These are phyloP conservation scores for Macquaria ambigua DNA, from an alignment of 2,113 vertebrate genomes.

Conservation along the genomic window DNA sequence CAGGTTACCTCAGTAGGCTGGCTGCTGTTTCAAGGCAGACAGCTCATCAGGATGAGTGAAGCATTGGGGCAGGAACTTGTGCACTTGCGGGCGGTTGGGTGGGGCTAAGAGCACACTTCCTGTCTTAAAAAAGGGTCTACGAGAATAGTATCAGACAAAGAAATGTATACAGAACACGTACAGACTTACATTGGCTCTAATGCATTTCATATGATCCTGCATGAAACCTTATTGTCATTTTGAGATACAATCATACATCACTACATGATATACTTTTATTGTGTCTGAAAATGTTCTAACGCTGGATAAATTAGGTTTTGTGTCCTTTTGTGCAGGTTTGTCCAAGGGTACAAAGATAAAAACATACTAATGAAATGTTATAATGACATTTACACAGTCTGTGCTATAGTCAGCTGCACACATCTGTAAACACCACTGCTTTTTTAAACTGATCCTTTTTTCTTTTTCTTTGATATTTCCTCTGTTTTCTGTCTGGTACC, in stretches of 20 bases:
- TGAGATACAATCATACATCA: neutral
- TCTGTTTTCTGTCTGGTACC: slow-evolving; percentile 1
- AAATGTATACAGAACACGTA: neutral
- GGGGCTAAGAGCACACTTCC: slow-evolving; percentile 22
- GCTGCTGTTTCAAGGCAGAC: slow-evolving; percentile 56
- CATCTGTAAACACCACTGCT: neutral
- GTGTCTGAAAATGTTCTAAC: neutral
- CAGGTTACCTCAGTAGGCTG: slow-evolving; percentile 32
- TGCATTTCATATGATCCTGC: neutral
- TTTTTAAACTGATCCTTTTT: neutral
- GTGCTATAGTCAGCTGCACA: neutral
- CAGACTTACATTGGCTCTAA: neutral
- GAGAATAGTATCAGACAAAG: neutral
- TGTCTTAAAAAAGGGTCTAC: slow-evolving; percentile 5
- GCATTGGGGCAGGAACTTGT: slow-evolving; percentile 39
- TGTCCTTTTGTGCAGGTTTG: neutral
- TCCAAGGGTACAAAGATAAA: neutral
- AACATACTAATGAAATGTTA: slow-evolving; percentile 2
- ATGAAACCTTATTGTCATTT: neutral
- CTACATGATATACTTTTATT: neutral
- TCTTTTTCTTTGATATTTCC: slow-evolving; percentile 6
- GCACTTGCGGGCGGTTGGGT: neutral
- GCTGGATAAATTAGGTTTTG: neutral
- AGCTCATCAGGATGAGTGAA: slow-evolving; percentile 64
- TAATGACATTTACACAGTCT: neutral